phyloP scores from a whole-genome alignment of 37 sponge, comb jelly and placozoan species.

The Lycopodina hypogea region DNA sequence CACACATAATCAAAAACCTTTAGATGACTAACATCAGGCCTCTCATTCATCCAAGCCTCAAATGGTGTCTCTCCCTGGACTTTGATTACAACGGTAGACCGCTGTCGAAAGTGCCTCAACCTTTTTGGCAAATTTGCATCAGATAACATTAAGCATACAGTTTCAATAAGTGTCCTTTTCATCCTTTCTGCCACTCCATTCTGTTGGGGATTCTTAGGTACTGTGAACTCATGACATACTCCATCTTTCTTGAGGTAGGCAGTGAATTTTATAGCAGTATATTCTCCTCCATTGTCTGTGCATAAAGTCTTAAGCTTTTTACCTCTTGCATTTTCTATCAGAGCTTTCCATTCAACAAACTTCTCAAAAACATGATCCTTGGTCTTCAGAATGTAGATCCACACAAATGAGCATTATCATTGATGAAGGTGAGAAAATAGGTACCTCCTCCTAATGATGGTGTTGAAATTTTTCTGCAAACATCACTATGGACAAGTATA shows the following conservation, averaged over 20 bases:
- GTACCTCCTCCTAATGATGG: too few relatives aligned
- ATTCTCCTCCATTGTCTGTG: conserved; percentile 65
- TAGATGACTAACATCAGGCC: too few relatives aligned
- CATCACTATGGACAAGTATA: conserved; percentile 51
- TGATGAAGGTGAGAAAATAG: conserved; percentile 46
- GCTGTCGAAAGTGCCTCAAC: conserved; percentile 65
- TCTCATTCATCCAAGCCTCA: conserved; percentile 62
- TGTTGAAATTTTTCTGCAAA: conserved; percentile 51
- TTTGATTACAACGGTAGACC: conserved; percentile 51
- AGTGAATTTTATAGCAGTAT: conserved; percentile 53
- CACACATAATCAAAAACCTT: too few relatives aligned
- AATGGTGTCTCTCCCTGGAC: conserved; percentile 63
- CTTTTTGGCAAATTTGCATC: conserved; percentile 21
- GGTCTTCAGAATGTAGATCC: conserved; percentile 55
- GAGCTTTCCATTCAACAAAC: conserved; percentile 65
- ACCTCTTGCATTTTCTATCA: conserved; percentile 42
- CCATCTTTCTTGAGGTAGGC: too few relatives aligned
- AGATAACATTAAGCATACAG: conserved; percentile 51
- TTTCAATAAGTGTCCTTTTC: too few relatives aligned
- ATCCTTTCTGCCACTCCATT: too few relatives aligned
- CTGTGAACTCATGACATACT: not conserved
- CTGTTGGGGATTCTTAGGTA: too few relatives aligned
- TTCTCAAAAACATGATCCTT: conserved; percentile 56
- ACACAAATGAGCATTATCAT: conserved; percentile 53
- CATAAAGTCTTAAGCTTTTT: conserved; percentile 46